Conservation (phyloP, 2,797 vertebrate genomes). For the Hoplostethus mediterraneus region DNA sequence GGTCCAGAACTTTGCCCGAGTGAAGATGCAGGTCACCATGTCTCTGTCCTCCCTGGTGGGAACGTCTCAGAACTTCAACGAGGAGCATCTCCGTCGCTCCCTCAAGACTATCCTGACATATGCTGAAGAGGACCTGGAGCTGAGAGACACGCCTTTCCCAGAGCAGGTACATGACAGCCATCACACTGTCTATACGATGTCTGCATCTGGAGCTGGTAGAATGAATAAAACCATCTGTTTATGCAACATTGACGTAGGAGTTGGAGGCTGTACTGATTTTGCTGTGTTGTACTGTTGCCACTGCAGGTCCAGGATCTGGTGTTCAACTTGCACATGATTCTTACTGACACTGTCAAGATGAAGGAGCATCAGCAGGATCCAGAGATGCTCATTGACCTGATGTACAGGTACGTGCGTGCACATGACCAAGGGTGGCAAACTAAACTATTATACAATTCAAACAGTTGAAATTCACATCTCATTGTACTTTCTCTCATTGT, state of each 20-base stretch:
- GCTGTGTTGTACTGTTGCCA: constrained; percentile 14
- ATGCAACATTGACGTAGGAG: background rate
- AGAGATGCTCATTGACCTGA: constrained; percentile 94
- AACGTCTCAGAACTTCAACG: constrained; percentile 91
- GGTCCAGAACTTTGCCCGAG: constrained; percentile 92
- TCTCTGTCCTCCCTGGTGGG: constrained; percentile 94
- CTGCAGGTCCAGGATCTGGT: constrained; percentile 93
- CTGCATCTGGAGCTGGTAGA: background rate
- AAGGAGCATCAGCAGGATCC: constrained; percentile 95
- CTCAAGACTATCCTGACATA: constrained; percentile 95
- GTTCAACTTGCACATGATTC: constrained; percentile 96
- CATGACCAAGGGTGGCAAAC: background rate
- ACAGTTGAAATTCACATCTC: background rate
- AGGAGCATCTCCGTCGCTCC: constrained; percentile 91
- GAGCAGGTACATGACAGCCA: constrained; percentile 85
- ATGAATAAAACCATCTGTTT: background rate
- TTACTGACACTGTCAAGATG: constrained; percentile 96
- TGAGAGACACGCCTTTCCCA: constrained; percentile 90
- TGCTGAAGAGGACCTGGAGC: constrained; percentile 90
- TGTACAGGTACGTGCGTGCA: constrained; percentile 88
- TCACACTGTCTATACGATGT: background rate
- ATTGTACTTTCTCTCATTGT: background rate
- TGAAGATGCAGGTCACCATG: constrained; percentile 98
- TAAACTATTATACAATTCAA: background rate
- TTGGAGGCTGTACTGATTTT: constrained; percentile 1